phyloP scores from a whole-genome alignment of 2,888 invertebrate species.

The Margaritifera margaritifera region DNA sequence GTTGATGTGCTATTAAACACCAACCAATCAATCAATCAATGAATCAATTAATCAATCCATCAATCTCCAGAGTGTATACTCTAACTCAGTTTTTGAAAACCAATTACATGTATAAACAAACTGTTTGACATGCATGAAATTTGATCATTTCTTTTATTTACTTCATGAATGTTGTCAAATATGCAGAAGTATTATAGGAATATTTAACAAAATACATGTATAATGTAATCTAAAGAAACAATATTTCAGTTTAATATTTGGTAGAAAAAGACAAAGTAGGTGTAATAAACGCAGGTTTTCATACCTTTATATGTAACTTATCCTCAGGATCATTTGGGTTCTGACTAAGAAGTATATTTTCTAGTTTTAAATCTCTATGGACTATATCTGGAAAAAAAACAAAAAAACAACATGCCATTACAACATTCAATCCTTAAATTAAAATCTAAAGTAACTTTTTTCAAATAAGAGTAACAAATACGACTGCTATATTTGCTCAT shows the following conservation, averaged over 20 bases:
- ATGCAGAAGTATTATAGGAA: not conserved
- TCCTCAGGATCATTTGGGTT: conserved; percentile 75
- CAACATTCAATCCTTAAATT: too few species aligned
- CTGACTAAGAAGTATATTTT: conserved; percentile 74
- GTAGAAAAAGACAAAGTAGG: not conserved
- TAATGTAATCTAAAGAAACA: not conserved
- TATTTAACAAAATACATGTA: not conserved
- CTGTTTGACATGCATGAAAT: too few species aligned
- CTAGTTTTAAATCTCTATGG: conserved; percentile 72
- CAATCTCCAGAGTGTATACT: too few species aligned
- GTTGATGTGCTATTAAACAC: too few species aligned
- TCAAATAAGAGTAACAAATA: too few species aligned
- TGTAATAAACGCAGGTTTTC: conserved; percentile 2
- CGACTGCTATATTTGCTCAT: too few species aligned
- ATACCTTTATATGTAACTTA: conserved; percentile 74
- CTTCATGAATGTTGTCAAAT: not conserved
- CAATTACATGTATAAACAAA: too few species aligned
- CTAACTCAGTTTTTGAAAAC: too few species aligned
- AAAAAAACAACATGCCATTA: not conserved
- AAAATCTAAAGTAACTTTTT: too few species aligned
- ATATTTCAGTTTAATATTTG: not conserved
- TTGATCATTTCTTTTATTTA: too few species aligned
- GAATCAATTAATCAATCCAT: too few species aligned
- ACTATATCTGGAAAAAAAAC: conserved; percentile 67
- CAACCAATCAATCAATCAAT: too few species aligned